These are phyloP conservation scores for Halichondria panicea DNA, from an alignment of 37 sponge, comb jelly and placozoan species.

Conservation along the genomic window DNA sequence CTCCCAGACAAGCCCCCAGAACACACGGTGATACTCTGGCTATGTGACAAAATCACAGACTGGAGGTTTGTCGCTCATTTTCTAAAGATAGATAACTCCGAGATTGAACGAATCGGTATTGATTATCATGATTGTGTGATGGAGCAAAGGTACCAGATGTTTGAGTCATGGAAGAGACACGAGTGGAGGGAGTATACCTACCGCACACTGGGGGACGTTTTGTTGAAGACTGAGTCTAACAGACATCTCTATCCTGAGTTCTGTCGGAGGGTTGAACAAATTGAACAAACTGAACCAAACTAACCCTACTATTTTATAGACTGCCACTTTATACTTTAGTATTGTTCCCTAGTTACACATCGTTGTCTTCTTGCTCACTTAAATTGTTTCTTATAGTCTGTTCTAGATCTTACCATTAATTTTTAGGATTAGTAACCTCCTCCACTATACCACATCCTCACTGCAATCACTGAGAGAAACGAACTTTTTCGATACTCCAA, in stretches of 20 bases:
- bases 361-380: no score
- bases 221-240: conserved; percentile 37
- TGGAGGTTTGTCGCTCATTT: conserved; percentile 63
- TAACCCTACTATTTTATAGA: no score
- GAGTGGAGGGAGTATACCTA: conserved; percentile 2
- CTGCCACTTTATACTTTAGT: no score
- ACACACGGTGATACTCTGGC: conserved; percentile 21
- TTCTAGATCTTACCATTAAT: no score
- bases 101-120: conserved; percentile 27
- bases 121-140: no score
- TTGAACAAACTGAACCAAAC: no score
- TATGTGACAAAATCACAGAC: conserved; percentile 12
- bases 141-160: conserved; percentile 64
- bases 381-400: no score
- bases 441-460: conserved; percentile 13
- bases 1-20: conserved; percentile 12
- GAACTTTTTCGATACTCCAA: neutral
- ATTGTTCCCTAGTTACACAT: no score
- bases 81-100: conserved; percentile 17
- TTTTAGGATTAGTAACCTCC: no score
- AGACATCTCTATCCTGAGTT: conserved; percentile 16
- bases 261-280: conserved; percentile 5
- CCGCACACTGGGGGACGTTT: conserved; percentile 19
- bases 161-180: conserved; percentile 8
- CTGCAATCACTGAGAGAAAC: neutral